Percentiles rank a stretch among this genome's conserved stretches.
These are phyloP conservation scores for Esox niger DNA, from an alignment of 2,113 vertebrate species.

Conservation along the genomic window DNA sequence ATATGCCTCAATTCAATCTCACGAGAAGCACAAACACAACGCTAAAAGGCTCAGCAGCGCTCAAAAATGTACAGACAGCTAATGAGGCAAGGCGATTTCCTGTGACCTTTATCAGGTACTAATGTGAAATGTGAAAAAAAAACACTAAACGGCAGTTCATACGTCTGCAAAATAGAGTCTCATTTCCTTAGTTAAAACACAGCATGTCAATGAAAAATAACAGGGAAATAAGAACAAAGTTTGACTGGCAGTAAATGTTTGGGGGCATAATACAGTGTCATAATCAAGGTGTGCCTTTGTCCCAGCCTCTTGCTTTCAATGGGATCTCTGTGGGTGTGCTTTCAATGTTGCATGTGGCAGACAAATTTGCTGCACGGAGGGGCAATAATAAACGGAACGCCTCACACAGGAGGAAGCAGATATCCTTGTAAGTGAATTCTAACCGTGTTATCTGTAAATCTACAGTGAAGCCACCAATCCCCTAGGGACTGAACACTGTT, in stretches of 20 bases:
- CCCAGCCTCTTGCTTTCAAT: not conserved
- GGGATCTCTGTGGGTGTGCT: too few species aligned
- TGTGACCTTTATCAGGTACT: constrained; percentile 12
- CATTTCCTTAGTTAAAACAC: not conserved
- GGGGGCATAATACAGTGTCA: not conserved
- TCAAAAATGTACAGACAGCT: constrained; percentile 11
- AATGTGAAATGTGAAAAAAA: not conserved
- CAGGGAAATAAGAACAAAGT: not conserved
- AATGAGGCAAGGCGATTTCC: constrained; percentile 11
- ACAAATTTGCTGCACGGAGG: too few species aligned
- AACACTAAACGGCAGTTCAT: not conserved
- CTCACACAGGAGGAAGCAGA: too few species aligned
- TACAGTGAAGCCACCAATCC: too few species aligned
- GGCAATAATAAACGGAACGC: too few species aligned
- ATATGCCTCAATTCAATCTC: not conserved
- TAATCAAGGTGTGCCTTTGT: not conserved
- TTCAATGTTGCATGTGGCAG: too few species aligned
- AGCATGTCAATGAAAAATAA: not conserved
- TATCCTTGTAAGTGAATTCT: too few species aligned
- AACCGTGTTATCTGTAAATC: too few species aligned
- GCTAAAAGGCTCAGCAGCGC: not conserved
- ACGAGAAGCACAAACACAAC: constrained; percentile 1
- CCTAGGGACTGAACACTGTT: too few species aligned
- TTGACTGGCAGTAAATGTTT: not conserved
- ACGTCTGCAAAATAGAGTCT: not conserved